Conservation (phyloP, 2,113 vertebrate species). For the Gnathonemus echidnorhynchus region DNA sequence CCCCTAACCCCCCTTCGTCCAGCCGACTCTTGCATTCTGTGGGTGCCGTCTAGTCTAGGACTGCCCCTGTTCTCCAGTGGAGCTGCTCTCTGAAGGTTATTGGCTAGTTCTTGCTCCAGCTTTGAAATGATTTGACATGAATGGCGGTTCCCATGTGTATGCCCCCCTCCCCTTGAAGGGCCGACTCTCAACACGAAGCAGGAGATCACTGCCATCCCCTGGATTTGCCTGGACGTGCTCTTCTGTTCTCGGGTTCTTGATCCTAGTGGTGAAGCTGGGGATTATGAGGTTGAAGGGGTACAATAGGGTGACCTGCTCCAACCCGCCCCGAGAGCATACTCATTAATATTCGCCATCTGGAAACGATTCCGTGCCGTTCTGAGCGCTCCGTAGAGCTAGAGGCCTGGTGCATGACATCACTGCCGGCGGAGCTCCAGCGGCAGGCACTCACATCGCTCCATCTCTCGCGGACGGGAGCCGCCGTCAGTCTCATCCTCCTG, state of each 20-base stretch:
- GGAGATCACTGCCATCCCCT: background rate
- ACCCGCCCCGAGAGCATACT: background rate
- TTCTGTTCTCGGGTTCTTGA: background rate
- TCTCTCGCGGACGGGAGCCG: background rate
- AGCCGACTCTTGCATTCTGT: background rate
- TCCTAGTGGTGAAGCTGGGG: background rate
- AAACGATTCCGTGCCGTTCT: background rate
- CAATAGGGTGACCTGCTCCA: background rate
- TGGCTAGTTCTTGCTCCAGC: background rate
- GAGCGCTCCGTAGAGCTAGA: background rate
- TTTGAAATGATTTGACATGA: background rate
- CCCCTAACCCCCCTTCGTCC: background rate
- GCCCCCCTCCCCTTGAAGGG: background rate
- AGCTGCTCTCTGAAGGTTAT: background rate
- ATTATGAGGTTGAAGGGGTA: background rate
- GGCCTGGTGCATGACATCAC: slow-evolving; percentile 2
- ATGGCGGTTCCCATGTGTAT: background rate
- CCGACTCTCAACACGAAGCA: background rate
- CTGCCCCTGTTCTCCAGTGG: background rate
- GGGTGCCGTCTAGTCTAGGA: slow-evolving; percentile 2
- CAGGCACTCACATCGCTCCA: background rate
- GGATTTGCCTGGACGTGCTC: background rate
- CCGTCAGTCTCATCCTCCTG: background rate
- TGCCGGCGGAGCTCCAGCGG: background rate
- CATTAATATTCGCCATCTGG: slow-evolving; percentile 5